phyloP scores from a whole-genome alignment of 2,888 invertebrate genomes.

The Diaperis boleti region DNA sequence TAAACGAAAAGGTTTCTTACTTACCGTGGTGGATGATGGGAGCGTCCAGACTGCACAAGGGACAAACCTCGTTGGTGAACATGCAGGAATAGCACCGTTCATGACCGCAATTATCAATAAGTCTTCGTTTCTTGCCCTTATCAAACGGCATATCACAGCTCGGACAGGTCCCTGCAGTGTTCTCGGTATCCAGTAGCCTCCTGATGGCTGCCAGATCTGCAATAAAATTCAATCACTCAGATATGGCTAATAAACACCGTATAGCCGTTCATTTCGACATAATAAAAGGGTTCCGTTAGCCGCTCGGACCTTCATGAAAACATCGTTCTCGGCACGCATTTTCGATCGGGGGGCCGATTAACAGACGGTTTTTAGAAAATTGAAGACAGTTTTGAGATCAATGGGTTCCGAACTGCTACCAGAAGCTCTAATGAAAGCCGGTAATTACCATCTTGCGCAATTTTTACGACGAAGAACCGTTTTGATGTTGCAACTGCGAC shows the following conservation, averaged over 20 bases:
- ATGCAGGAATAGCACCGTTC: constrained; percentile 95
- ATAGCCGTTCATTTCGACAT: constrained; percentile 22
- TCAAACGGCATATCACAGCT: constrained; percentile 95
- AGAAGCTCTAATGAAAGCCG: no score
- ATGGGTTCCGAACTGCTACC: no score
- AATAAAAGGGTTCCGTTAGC: constrained; percentile 33
- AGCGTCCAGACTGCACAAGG: constrained; percentile 73
- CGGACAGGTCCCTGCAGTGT: constrained; percentile 76
- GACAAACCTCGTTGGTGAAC: constrained; percentile 92
- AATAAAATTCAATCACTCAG: constrained; percentile 60
- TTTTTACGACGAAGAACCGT: constrained; percentile 13
- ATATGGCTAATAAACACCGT: constrained; percentile 30
- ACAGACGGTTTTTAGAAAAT: background rate
- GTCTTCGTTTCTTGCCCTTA: constrained; percentile 94
- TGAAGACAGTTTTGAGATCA: background rate
- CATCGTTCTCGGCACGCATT: constrained; percentile 12
- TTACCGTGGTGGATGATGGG: constrained; percentile 48
- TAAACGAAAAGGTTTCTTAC: background rate
- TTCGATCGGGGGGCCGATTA: background rate
- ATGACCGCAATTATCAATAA: constrained; percentile 96
- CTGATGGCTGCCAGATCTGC: constrained; percentile 87
- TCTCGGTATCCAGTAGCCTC: constrained; percentile 82
- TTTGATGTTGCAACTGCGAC: constrained; percentile 20
- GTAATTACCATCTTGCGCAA: constrained; percentile 10
- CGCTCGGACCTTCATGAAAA: constrained; percentile 16